Evolutionary conservation across 2,888 invertebrate species (phyloP).

Genomic region (Thymelicus lineola): DNA sequence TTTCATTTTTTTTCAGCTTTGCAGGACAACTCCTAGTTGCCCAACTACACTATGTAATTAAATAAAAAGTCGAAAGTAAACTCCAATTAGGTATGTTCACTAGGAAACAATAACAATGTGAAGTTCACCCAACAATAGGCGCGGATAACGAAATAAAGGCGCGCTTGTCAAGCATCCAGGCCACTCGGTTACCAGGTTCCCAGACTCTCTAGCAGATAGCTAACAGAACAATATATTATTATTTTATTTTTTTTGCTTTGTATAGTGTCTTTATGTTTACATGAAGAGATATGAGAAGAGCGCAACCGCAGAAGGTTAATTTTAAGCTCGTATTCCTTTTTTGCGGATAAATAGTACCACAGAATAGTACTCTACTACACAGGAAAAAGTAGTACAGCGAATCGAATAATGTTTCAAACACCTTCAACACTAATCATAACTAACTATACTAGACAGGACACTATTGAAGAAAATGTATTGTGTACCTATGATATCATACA

Average conservation of each 20-base stretch:
- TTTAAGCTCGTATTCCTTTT: too few relatives aligned
- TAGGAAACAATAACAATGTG: conserved; percentile 34
- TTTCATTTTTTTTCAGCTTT: too few relatives aligned
- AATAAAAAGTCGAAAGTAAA: conserved; percentile 10
- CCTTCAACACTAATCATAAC: too few relatives aligned
- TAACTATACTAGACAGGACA: too few relatives aligned
- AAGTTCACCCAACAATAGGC: conserved; percentile 47
- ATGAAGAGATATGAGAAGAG: not conserved
- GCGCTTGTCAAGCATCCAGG: conserved; percentile 48
- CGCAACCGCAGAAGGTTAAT: not conserved
- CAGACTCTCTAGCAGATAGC: conserved; percentile 47
- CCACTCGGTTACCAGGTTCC: conserved; percentile 53
- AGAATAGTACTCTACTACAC: too few relatives aligned
- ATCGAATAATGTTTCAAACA: too few relatives aligned
- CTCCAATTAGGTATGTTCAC: conserved; percentile 27
- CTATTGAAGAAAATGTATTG: not conserved
- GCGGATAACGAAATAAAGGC: conserved; percentile 47
- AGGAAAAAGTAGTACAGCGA: too few relatives aligned
- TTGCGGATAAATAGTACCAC: too few relatives aligned
- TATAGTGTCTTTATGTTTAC: not conserved
- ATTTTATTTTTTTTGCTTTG: conserved; percentile 18
- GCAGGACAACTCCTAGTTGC: too few relatives aligned
- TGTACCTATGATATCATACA: not conserved
- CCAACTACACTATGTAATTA: not conserved
- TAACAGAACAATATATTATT: conserved; percentile 41